Evolutionary conservation across 1,140 invertebrate genomes (phyloP), one percentile per base, ranked within the genome.

Genomic region (Ooceraea biroi): DNA sequence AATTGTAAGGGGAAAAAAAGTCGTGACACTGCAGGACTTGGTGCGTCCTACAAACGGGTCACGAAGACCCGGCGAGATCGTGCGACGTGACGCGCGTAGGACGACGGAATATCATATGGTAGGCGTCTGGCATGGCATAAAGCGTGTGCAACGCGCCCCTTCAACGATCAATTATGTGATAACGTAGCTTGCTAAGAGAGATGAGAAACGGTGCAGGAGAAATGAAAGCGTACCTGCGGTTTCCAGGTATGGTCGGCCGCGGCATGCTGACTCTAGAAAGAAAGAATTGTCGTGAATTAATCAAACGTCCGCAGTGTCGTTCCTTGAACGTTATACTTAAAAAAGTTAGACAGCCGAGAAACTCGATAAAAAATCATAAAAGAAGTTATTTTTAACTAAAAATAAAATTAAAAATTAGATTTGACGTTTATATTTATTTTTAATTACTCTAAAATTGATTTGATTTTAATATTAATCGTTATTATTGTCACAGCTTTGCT

Each of bases 231-330:
- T 78, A 80, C 76, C 65, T 80, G 65, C 8, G 36, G 8, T 1
- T 80, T 71, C 76, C 76, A 80, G 57, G 46, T 58, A 58, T 22
- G 3, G 17, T 0, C 12, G 10, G 76, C 50, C 10, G 3, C 3
- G n/a, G 50, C 10, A 58, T 17, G 57, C 76, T 80, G 57, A 46
- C 44, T 36, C 36, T 36, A 80, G 12, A 27, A 57, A 63, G 7
- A 69, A 5, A 68, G n/a, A n/a, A n/a, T n/a, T n/a, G n/a, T 68
- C 8, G 5, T 65, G 4, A 50, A 76, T 76, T 65, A 76, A 76
- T 50, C 30, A 36, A 76, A 36, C 41, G 14, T 5, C 25, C 14
- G 5, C 10, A 12, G 44, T 46, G 1, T 1, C 5, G 25, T 60
- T 61, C 60, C 17, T 1, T n/a, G n/a, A 22, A 11, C 7, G 4